Conservation (phyloP, 2,797 vertebrate species). For the Acanthornis magna region DNA sequence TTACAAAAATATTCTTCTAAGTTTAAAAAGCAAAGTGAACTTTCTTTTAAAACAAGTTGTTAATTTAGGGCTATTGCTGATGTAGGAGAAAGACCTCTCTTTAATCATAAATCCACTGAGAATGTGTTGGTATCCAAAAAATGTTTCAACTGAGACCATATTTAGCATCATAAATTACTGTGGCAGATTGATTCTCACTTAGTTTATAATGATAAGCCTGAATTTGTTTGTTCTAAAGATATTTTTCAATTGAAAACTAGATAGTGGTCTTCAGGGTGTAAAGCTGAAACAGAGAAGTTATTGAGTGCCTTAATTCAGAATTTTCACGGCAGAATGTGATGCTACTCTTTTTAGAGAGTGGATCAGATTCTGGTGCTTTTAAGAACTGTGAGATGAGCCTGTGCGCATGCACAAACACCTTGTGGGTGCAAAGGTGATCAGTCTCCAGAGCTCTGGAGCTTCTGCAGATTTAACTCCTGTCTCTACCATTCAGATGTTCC, state of each 20-base stretch:
- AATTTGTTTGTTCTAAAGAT: slow-evolving; percentile 35
- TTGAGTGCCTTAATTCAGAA: background rate
- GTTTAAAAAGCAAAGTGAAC: slow-evolving; percentile 45
- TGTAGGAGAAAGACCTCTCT: slow-evolving; percentile 25
- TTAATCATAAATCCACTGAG: slow-evolving; percentile 33
- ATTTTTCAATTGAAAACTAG: background rate
- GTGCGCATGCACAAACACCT: background rate
- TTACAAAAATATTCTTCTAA: slow-evolving; percentile 53
- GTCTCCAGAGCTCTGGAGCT: background rate
- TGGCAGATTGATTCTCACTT: background rate
- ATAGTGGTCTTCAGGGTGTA: background rate
- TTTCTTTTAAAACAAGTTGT: slow-evolving; percentile 47
- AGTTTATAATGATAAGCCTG: slow-evolving; percentile 20
- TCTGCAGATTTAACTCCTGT: background rate
- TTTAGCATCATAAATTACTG: background rate
- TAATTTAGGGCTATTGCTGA: slow-evolving; percentile 45
- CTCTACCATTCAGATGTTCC: background rate
- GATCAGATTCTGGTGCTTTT: background rate
- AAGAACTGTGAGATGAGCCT: background rate
- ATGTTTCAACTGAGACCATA: slow-evolving; percentile 23
- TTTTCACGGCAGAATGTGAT: background rate
- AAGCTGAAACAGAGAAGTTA: background rate
- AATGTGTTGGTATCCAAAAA: slow-evolving; percentile 41
- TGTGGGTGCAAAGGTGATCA: background rate
- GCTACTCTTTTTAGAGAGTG: background rate